phyloP scores from a whole-genome alignment of 2,113 vertebrate genomes.

The Sander lucioperca region DNA sequence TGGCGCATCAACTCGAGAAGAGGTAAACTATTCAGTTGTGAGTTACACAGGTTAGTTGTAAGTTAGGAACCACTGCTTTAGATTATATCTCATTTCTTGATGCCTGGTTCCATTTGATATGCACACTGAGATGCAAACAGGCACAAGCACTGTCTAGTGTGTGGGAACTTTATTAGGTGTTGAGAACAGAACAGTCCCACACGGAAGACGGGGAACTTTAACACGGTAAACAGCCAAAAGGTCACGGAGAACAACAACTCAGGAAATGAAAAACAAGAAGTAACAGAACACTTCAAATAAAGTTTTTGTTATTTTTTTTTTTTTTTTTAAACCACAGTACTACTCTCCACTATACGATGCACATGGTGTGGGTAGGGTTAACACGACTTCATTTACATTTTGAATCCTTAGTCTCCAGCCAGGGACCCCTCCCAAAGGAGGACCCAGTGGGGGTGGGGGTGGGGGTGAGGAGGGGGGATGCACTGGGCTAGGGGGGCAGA shows the following conservation, averaged over 20 bases:
- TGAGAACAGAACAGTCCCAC: constrained; percentile 71
- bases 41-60: too few species aligned
- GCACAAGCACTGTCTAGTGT: neutral
- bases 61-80: neutral
- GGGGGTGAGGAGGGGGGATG: constrained; percentile 69
- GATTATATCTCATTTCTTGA: neutral
- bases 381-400: constrained; percentile 84
- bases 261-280: constrained; percentile 64
- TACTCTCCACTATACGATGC: constrained; percentile 83
- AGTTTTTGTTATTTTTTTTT: constrained; percentile 20
- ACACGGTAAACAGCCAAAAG: constrained; percentile 57
- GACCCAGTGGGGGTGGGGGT: constrained; percentile 82
- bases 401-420: constrained; percentile 83
- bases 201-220: constrained; percentile 38
- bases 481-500: constrained; percentile 87
- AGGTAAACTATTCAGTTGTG: neutral
- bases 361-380: constrained; percentile 82
- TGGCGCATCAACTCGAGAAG: neutral
- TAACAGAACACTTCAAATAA: constrained; percentile 66
- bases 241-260: constrained; percentile 65
- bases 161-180: constrained; percentile 38
- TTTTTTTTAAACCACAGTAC: constrained; percentile 73
- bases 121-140: neutral
- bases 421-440: constrained; percentile 87
- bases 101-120: neutral